Evolutionary conservation across 2,888 invertebrate species (phyloP).

Genomic region (Fabriciana adippe): DNA sequence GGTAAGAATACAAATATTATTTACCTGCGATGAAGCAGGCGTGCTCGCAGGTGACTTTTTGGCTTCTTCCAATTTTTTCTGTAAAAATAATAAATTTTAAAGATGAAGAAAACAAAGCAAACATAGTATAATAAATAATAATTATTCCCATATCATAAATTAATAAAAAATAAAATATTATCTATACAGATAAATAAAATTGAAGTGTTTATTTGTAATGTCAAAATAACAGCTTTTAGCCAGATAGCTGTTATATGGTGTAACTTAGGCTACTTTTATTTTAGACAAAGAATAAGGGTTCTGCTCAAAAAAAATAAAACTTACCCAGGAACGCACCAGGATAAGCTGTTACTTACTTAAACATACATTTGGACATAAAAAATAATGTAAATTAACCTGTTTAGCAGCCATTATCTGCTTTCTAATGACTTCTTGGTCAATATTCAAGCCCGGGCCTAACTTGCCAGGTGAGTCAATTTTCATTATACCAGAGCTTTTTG

Average conservation of each 20-base stretch:
- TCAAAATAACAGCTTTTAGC: too few species aligned
- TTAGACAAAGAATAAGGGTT: too few species aligned
- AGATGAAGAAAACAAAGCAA: background rate
- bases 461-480: conserved; percentile 86
- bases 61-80: conserved; percentile 72
- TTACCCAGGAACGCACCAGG: too few species aligned
- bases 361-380: background rate
- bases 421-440: conserved; percentile 76
- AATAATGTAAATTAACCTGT: conserved; percentile 56
- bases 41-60: conserved; percentile 59
- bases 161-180: too few species aligned
- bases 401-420: conserved; percentile 79
- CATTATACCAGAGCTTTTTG: conserved; percentile 88
- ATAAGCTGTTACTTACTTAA: too few species aligned
- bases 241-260: too few species aligned
- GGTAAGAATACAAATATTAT: background rate
- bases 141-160: too few species aligned
- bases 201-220: too few species aligned
- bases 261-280: too few species aligned
- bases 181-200: too few species aligned
- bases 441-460: conserved; percentile 74
- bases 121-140: too few species aligned
- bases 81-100: conserved; percentile 28
- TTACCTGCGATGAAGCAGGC: conserved; percentile 58
- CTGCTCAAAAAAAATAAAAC: too few species aligned